Percentiles rank a stretch among this genome's conserved stretches.
Conservation (phyloP, 2,113 vertebrate genomes). For the Cyphomyrus discorhynchus region DNA sequence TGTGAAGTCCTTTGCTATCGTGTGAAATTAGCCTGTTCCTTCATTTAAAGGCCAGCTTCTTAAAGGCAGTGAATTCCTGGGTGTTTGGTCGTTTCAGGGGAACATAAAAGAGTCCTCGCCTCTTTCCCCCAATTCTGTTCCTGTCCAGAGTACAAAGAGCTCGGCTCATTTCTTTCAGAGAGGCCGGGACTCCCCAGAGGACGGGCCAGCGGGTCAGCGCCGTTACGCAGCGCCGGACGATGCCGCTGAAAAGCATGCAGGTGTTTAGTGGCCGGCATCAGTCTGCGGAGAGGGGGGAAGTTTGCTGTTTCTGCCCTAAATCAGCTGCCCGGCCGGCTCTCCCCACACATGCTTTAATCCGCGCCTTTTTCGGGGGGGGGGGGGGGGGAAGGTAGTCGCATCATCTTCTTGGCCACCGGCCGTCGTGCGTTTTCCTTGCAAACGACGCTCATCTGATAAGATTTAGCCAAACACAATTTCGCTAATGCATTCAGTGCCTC, state of each 20-base stretch:
- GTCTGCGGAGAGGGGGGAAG: background rate
- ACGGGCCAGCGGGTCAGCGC: background rate
- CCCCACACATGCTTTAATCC: background rate
- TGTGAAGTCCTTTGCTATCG: background rate
- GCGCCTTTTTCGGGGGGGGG: background rate
- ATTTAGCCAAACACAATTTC: slow-evolving; percentile 18
- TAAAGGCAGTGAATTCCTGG: background rate
- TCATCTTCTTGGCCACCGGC: background rate
- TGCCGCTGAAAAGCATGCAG: background rate
- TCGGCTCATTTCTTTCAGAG: background rate
- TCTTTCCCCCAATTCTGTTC: background rate
- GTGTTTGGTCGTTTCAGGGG: background rate
- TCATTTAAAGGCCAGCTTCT: background rate
- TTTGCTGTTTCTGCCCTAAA: slow-evolving; percentile 9
- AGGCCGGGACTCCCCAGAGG: background rate
- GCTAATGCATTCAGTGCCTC: background rate
- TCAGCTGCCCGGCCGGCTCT: background rate
- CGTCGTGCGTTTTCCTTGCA: background rate
- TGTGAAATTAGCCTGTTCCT: background rate
- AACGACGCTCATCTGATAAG: slow-evolving; percentile 16
- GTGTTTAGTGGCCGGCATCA: background rate
- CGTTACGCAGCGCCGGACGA: background rate
- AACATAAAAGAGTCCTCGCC: background rate
- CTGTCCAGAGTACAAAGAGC: background rate
- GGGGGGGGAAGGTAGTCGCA: background rate